A percentile compares a stretch with the other conserved stretches of the same genome.
These are phyloP conservation scores for Elmis aenea DNA, from an alignment of 2,888 invertebrate species.

Conservation along the genomic window DNA sequence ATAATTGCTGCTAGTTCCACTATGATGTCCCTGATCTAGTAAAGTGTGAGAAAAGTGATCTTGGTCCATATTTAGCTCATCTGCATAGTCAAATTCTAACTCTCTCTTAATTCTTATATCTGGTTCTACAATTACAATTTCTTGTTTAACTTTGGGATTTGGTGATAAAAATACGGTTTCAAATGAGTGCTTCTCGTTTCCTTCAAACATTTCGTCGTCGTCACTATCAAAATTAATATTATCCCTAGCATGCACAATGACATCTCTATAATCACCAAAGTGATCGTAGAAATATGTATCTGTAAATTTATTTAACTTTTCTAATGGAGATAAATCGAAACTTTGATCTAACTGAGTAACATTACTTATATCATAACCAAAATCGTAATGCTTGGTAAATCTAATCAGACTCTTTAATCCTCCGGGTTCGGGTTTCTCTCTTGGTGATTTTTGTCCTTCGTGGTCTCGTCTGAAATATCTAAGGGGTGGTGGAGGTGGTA, in stretches of 20 bases:
- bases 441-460: slow-evolving; percentile 16
- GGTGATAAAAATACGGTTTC: slow-evolving; percentile 27
- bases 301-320: slow-evolving; percentile 39
- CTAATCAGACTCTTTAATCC: slow-evolving; percentile 39
- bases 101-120: slow-evolving; percentile 36
- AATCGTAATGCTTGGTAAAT: slow-evolving; percentile 42
- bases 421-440: slow-evolving; percentile 21
- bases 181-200: slow-evolving; percentile 32
- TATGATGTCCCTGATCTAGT: too few species aligned
- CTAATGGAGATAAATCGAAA: slow-evolving; percentile 37
- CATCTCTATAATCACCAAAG: slow-evolving; percentile 40
- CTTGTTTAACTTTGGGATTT: slow-evolving; percentile 27
- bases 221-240: slow-evolving; percentile 10
- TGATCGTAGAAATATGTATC: slow-evolving; percentile 40
- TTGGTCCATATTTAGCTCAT: too few species aligned
- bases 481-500: slow-evolving; percentile 5
- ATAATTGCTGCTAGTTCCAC: too few species aligned
- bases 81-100: slow-evolving; percentile 20
- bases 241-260: slow-evolving; percentile 28
- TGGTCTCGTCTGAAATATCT: slow-evolving; percentile 2
- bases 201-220: slow-evolving; percentile 32
- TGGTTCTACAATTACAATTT: slow-evolving; percentile 40
- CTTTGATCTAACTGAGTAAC: slow-evolving; percentile 32
- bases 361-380: slow-evolving; percentile 35
- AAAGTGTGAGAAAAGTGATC: too few species aligned